Percentiles rank a stretch among this genome's conserved stretches.
These are phyloP conservation scores for Microcebus griseorufus DNA, from an alignment of 2,113 vertebrate genomes.

Conservation along the genomic window DNA sequence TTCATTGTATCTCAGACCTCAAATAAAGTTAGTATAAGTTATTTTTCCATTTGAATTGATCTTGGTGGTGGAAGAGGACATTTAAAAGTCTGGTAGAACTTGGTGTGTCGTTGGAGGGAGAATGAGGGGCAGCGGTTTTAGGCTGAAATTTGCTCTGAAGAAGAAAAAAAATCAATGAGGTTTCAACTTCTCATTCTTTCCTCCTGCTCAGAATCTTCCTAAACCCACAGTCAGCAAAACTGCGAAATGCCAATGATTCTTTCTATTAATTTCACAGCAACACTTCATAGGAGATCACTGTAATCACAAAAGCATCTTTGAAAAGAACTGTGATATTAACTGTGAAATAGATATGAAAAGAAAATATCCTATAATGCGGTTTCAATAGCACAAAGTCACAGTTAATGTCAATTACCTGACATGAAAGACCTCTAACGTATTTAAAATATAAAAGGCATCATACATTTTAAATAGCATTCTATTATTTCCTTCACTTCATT, in stretches of 20 bases:
- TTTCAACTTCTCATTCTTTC: conserved; percentile 10
- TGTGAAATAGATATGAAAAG: conserved; percentile 27
- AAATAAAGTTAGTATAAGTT: conserved; percentile 14
- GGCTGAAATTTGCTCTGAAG: neutral
- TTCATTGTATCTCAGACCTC: neutral
- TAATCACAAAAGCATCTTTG: conserved; percentile 17
- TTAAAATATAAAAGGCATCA: conserved; percentile 52
- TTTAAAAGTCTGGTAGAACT: neutral
- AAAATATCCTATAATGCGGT: conserved; percentile 16
- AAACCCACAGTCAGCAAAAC: conserved; percentile 19
- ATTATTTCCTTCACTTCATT: conserved; percentile 58
- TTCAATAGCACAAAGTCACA: conserved; percentile 12
- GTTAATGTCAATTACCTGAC: conserved; percentile 34
- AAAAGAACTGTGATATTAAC: conserved; percentile 41
- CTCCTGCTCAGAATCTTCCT: neutral
- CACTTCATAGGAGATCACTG: neutral
- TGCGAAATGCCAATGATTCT: neutral
- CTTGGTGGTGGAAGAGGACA: neutral
- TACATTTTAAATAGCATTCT: conserved; percentile 58
- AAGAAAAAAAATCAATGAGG: neutral
- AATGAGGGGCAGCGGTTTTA: neutral
- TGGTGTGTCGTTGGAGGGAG: neutral
- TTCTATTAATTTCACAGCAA: conserved; percentile 55
- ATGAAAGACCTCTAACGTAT: neutral
- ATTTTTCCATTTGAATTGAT: conserved; percentile 25